Conservation (phyloP, 2,797 vertebrate genomes). For the Hafferia zeledoni region DNA sequence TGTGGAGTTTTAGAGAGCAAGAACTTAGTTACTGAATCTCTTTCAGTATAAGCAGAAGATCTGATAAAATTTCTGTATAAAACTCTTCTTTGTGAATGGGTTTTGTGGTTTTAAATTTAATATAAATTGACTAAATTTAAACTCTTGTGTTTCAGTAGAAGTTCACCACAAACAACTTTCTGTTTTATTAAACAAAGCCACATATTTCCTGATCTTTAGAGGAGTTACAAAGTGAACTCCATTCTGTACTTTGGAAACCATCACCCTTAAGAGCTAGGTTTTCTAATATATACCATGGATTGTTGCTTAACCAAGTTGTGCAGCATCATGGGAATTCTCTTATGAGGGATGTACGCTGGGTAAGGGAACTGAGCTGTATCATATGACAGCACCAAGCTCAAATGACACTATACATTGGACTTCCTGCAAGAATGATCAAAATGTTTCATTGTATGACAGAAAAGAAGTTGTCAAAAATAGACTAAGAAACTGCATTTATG, state of each 20-base stretch:
- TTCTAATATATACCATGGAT: neutral
- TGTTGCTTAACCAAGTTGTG: neutral
- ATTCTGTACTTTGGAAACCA: neutral
- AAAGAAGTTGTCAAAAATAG: neutral
- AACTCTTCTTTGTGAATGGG: neutral
- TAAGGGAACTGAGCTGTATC: neutral
- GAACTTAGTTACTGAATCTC: neutral
- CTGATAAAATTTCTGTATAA: neutral
- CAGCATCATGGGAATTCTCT: neutral
- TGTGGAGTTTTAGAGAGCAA: neutral
- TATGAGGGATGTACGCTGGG: neutral
- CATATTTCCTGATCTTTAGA: neutral
- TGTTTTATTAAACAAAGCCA: neutral
- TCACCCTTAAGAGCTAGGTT: neutral
- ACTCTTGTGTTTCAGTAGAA: neutral
- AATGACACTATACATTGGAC: neutral
- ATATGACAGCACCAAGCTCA: neutral
- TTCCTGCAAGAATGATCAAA: neutral
- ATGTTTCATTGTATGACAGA: neutral
- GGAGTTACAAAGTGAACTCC: neutral
- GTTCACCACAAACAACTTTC: neutral
- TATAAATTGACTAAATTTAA: neutral
- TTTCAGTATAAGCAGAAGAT: neutral
- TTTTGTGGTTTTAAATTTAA: neutral
- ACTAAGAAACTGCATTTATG: neutral